phyloP scores from a whole-genome alignment of 92 coral and sea anemone genomes.

The Umimayanthus kanabou region DNA sequence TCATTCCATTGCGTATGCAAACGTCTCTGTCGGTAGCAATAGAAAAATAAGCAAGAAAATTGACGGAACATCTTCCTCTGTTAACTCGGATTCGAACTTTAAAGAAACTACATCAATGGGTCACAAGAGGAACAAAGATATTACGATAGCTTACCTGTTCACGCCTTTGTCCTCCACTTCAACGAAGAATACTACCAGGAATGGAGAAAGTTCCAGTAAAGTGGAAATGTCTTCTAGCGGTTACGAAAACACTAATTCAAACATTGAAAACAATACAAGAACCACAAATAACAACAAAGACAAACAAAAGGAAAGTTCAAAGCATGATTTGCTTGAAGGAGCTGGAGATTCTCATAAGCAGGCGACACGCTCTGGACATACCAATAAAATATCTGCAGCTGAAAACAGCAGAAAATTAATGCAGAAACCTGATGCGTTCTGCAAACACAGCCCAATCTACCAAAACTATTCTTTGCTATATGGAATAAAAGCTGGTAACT shows the following conservation, averaged over 20 bases:
- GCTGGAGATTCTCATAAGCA: not conserved
- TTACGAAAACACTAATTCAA: not conserved
- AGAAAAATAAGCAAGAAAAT: not conserved
- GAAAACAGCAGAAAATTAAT: not conserved
- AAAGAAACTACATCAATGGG: not conserved
- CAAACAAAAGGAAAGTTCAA: not conserved
- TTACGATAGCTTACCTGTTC: not conserved
- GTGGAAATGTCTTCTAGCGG: not conserved
- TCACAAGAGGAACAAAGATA: not conserved
- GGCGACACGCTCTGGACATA: not conserved
- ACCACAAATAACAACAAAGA: too few species aligned
- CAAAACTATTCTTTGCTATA: slow-evolving; percentile 66
- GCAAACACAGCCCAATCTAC: slow-evolving; percentile 52
- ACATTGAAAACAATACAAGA: too few species aligned
- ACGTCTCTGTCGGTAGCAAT: too few species aligned
- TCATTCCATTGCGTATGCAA: not conserved
- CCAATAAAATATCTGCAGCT: not conserved
- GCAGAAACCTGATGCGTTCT: slow-evolving; percentile 16
- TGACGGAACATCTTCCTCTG: not conserved
- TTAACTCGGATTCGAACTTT: not conserved
- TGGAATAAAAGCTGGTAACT: slow-evolving; percentile 72
- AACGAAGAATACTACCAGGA: not conserved
- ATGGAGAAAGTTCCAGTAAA: not conserved
- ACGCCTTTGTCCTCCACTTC: not conserved
- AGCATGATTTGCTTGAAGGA: not conserved